phyloP scores from a whole-genome alignment of 2,888 invertebrate species.

The Harpagoxenus sublaevis region DNA sequence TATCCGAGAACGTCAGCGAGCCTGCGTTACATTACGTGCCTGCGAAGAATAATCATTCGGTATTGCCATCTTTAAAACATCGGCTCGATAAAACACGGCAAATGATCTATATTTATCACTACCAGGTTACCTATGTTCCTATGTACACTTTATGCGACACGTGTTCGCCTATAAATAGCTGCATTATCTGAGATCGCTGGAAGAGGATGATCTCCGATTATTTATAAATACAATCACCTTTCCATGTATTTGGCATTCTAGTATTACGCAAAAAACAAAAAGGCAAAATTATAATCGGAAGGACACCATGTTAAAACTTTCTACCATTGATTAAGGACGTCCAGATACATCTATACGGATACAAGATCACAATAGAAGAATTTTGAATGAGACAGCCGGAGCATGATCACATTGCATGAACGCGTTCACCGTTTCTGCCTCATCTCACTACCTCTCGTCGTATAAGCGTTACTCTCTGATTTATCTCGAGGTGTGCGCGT shows the following conservation, averaged over 20 bases:
- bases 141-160: background rate
- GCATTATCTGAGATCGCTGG: background rate
- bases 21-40: background rate
- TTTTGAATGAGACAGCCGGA: slow-evolving; percentile 4
- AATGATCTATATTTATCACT: slow-evolving; percentile 45
- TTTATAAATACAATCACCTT: background rate
- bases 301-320: background rate
- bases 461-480: slow-evolving; percentile 53
- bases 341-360: background rate
- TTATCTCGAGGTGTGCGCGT: slow-evolving; percentile 71
- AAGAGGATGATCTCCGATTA: background rate
- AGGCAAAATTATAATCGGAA: background rate
- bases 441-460: slow-evolving; percentile 38
- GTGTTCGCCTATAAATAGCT: slow-evolving; percentile 14
- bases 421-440: slow-evolving; percentile 1
- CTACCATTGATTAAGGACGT: background rate
- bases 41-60: slow-evolving; percentile 14
- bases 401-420: slow-evolving; percentile 46
- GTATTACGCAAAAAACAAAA: background rate
- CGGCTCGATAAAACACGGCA: slow-evolving; percentile 15
- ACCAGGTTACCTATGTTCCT: background rate
- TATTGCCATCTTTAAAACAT: slow-evolving; percentile 23
- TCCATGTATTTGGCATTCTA: background rate
- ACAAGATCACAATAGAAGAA: background rate
- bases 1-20: slow-evolving; percentile 11